These are phyloP conservation scores for Enteromius mattozi DNA, from an alignment of 2,797 vertebrate genomes.

Conservation along the genomic window DNA sequence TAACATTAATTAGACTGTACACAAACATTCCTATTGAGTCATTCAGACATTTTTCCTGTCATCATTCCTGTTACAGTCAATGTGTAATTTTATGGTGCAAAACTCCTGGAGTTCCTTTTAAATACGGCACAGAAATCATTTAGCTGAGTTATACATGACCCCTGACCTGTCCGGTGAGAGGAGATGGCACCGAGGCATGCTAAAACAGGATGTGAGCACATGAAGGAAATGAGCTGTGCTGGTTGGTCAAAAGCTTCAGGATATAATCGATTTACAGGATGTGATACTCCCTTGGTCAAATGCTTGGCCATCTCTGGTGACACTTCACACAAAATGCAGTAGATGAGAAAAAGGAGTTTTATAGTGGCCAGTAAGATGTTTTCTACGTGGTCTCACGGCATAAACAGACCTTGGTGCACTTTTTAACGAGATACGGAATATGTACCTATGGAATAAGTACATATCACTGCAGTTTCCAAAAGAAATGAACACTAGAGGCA, in stretches of 20 bases:
- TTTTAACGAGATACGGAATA: no score
- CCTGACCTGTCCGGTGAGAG: conserved; percentile 35
- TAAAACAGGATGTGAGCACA: conserved; percentile 54
- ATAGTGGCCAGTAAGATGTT: neutral
- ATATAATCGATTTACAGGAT: conserved; percentile 49
- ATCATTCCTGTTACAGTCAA: conserved; percentile 13
- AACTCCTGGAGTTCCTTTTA: conserved; percentile 7
- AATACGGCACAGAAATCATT: conserved; percentile 41
- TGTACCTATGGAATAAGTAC: no score
- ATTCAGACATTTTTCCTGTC: conserved; percentile 17
- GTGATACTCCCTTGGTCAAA: conserved; percentile 22
- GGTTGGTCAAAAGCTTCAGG: conserved; percentile 42
- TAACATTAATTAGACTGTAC: conserved; percentile 26
- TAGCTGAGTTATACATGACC: conserved; percentile 31
- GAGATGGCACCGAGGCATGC: conserved; percentile 45
- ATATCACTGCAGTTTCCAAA: no score
- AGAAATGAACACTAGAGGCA: no score
- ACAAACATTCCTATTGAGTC: conserved; percentile 17
- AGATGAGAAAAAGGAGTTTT: neutral
- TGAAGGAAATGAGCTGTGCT: conserved; percentile 46
- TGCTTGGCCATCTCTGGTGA: conserved; percentile 20
- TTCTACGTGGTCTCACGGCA: neutral
- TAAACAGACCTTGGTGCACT: no score
- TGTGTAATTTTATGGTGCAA: conserved; percentile 25
- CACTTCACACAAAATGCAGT: neutral